Conservation (phyloP, 2,888 invertebrate species). For the Hyles lineata region DNA sequence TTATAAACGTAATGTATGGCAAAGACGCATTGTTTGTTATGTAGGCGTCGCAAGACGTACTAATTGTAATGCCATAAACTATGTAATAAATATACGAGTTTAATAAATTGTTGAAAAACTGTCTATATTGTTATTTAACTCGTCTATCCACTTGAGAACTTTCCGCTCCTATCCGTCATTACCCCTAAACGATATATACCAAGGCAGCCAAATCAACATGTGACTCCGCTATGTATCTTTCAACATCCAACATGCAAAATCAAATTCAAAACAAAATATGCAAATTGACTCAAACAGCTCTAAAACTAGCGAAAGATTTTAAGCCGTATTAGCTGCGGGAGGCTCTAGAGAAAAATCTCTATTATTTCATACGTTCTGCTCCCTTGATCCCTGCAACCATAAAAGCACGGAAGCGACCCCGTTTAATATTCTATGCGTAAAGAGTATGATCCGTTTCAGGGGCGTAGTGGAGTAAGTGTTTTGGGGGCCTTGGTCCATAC, state of each 20-base stretch:
- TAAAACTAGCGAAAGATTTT: not conserved
- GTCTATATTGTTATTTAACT: not conserved
- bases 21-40: not conserved
- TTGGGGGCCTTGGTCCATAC: not conserved
- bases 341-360: conserved; percentile 24
- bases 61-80: conserved; percentile 19
- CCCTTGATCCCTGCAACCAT: conserved; percentile 29
- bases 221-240: no score
- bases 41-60: not conserved
- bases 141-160: not conserved
- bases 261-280: not conserved
- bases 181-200: no score
- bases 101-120: conserved; percentile 26
- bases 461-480: not conserved
- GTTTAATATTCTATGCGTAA: conserved; percentile 33
- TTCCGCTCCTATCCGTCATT: no score
- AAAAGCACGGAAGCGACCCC: conserved; percentile 29
- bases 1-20: not conserved
- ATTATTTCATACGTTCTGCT: conserved; percentile 23
- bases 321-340: conserved; percentile 13
- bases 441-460: conserved; percentile 27
- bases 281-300: not conserved
- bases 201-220: no score
- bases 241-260: not conserved
- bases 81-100: conserved; percentile 4